A percentile compares a stretch with the other conserved stretches of the same genome.
Evolutionary conservation across 2,113 vertebrate genomes (phyloP).

Genomic region (Thryonomys swinderianus): DNA sequence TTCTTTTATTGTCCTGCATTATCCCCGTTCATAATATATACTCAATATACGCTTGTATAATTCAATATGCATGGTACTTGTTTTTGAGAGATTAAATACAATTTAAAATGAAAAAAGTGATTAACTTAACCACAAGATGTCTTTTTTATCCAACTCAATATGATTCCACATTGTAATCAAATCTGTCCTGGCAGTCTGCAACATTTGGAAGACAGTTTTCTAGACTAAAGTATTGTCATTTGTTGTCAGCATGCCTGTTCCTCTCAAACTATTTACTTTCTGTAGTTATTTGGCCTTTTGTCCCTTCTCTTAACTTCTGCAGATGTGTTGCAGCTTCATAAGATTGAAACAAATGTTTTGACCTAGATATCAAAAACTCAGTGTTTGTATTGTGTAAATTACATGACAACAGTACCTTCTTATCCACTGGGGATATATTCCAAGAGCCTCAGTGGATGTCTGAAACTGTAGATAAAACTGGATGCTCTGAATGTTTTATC

Average conservation of each 20-base stretch:
- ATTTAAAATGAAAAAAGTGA: slow-evolving; percentile 26
- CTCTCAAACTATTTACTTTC: not conserved
- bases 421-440: not conserved
- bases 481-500: not conserved
- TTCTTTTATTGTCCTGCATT: not conserved
- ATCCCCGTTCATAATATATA: not conserved
- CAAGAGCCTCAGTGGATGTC: not conserved
- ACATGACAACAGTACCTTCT: not conserved
- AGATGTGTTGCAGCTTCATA: not conserved
- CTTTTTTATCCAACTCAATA: slow-evolving; percentile 43
- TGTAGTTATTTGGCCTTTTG: not conserved
- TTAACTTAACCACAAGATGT: not conserved
- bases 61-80: not conserved
- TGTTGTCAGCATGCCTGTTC: not conserved
- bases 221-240: not conserved
- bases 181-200: not conserved
- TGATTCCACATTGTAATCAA: slow-evolving; percentile 23
- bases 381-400: not conserved
- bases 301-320: not conserved
- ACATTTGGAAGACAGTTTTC: slow-evolving; percentile 25
- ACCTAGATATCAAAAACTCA: not conserved
- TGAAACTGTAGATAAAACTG: not conserved
- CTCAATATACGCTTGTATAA: not conserved
- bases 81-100: not conserved
- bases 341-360: not conserved